Evolutionary conservation across 2,113 vertebrate species (phyloP).

Genomic region (Gnathonemus longibarbis): DNA sequence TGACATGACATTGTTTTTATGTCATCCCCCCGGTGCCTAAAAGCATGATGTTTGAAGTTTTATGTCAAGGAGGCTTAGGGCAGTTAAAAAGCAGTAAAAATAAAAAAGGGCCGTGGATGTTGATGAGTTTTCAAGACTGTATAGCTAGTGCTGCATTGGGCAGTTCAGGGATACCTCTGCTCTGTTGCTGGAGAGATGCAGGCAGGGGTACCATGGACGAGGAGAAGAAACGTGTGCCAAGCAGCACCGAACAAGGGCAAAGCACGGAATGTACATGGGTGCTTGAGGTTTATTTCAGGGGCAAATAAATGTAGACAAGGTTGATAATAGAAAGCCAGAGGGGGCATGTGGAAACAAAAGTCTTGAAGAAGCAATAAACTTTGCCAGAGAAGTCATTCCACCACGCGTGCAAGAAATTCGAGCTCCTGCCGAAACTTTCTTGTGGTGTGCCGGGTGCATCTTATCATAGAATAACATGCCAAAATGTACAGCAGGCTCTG

Average conservation of each 20-base stretch:
- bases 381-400: background rate
- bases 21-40: slow-evolving; percentile 15
- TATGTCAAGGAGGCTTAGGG: slow-evolving; percentile 47
- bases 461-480: background rate
- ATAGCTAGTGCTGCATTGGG: slow-evolving; percentile 10
- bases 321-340: background rate
- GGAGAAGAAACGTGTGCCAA: background rate
- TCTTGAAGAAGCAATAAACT: background rate
- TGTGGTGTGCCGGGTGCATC: background rate
- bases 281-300: slow-evolving; percentile 5
- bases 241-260: background rate
- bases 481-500: background rate
- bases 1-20: slow-evolving; percentile 6
- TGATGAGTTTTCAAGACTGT: slow-evolving; percentile 54
- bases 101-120: slow-evolving; percentile 46
- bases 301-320: background rate
- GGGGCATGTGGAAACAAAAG: background rate
- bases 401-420: background rate
- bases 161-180: slow-evolving; percentile 9
- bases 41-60: slow-evolving; percentile 48
- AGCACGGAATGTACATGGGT: background rate
- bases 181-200: slow-evolving; percentile 41
- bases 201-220: slow-evolving; percentile 25
- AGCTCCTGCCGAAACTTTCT: background rate
- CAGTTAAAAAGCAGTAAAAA: slow-evolving; percentile 51